phyloP scores from a whole-genome alignment of 2,888 invertebrate genomes.

The Poecilus cupreus region DNA sequence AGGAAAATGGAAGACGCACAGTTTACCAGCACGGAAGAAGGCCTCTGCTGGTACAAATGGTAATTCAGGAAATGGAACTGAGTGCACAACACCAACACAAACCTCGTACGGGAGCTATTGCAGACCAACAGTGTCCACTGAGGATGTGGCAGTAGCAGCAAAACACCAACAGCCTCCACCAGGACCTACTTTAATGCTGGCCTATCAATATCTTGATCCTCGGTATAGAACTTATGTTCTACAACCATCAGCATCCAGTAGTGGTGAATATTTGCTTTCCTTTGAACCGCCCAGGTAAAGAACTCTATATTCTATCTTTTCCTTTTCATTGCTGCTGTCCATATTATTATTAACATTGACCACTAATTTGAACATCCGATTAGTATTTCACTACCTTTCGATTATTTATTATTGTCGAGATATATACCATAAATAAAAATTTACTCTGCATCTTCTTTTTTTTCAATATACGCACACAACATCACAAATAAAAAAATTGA shows the following conservation, averaged over 20 bases:
- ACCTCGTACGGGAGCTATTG: conserved; percentile 75
- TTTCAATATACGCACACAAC: too few relatives aligned
- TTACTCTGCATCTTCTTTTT: too few relatives aligned
- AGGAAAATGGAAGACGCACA: conserved; percentile 93
- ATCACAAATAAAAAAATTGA: too few relatives aligned
- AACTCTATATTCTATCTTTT: neutral
- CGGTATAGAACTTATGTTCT: conserved; percentile 82
- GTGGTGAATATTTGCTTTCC: conserved; percentile 83
- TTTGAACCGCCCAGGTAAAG: conserved; percentile 80
- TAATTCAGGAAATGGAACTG: conserved; percentile 65
- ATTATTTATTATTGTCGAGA: too few relatives aligned
- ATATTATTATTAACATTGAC: too few relatives aligned
- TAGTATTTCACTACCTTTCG: too few relatives aligned
- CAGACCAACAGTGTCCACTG: conserved; percentile 87
- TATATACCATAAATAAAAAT: too few relatives aligned
- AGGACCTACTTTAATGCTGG: conserved; percentile 70
- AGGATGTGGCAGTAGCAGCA: conserved; percentile 79
- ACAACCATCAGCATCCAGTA: conserved; percentile 79
- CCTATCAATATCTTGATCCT: conserved; percentile 80
- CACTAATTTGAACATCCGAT: too few relatives aligned
- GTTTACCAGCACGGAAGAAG: conserved; percentile 89
- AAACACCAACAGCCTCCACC: conserved; percentile 66
- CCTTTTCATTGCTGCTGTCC: too few relatives aligned
- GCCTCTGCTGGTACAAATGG: conserved; percentile 76
- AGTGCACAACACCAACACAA: conserved; percentile 74